Evolutionary conservation across 2,888 invertebrate genomes (phyloP), one percentile per base, ranked within the genome.

Genomic region (Andrena flavipes): DNA sequence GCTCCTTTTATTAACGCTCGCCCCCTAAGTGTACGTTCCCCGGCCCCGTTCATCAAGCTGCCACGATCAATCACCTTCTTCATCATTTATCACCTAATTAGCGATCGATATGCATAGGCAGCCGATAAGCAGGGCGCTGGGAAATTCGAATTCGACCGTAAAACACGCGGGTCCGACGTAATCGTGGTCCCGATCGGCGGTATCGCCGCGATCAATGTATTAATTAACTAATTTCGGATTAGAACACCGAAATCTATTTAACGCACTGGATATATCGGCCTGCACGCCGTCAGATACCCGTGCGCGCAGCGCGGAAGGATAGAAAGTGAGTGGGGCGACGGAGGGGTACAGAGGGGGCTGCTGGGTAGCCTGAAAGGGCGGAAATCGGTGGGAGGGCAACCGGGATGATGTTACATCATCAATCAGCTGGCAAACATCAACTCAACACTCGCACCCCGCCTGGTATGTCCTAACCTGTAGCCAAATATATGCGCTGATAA

Each of bases 391-490:
- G 88, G 87, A 88, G 87, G 85, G 89, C 69, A 73, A 77, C 81
- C 89, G 85, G 92, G 91, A 92, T 92, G 93, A 93, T 91, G 92
- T 92, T 92, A 92, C 93, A 93, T 93, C 93, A 93, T 93, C 93
- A 93, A 93, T 93, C 93, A 93, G 93, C 92, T 91, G 90, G 92
- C 91, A 92, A 93, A 92, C 93, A 93, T 93, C 92, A 92, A 93
- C 93, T 93, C 93, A 93, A 93, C 93, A 88, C 88, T 89, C 89
- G 92, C 91, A 88, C 86, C 88, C 81, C 82, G 84, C 83, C 79
- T 74, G 87, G 86, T 85, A 85, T 88, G 88, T 84, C 82, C 83
- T 88, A 90, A 91, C 89, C 91, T 89, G 86, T 84, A 77, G 83
- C 86, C 86, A 88, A 89, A 90, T 88, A 89, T 87, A 88, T 88